Evolutionary conservation across 2,797 vertebrate species (phyloP), one percentile per base, ranked within the genome.

Genomic region (Bovichtus variegatus): DNA sequence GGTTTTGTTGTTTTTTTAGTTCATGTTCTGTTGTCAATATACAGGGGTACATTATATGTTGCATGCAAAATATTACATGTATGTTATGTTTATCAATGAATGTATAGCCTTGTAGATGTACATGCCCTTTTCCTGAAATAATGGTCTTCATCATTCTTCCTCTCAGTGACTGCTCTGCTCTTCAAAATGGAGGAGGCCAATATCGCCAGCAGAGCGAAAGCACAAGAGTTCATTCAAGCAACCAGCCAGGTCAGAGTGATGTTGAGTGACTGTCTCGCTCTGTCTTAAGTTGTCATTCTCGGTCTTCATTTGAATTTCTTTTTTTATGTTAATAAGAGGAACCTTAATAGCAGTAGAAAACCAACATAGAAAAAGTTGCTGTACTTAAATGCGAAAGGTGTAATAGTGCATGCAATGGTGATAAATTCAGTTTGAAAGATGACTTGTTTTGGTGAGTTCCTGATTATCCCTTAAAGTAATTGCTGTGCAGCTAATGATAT

Each of bases 121-220:
- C 2, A 18, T 64, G n/a, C 59, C 4, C 15, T n/a, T 43, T 49
- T 61, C 2, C 19, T 75, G 15, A 66, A 46, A 18, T 84, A 68
- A 67, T 19, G 2, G 0, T 67, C 1, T 73, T 15, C 21, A 2
- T 75, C 13, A 0, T 78, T 80, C 40, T 18, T 41, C 41, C 16
- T 36, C 38, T 78, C 79, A 98, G 97, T 98, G 94, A 98, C 97
- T 0, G 97, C 97, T 76, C 89, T 98, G 77, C 96, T 98, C 54
- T 98, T 98, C 89, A 98, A 98, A 91, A 98, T 98, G 97, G 97
- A 98, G 78, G 97, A 98, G 87, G 97, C 97, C 65, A 98, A 98
- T 66, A 93, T 98, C 15, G 97, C 97, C 41, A 97, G 95, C 89
- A 92, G 97, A 90, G 97, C 97, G 5, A 98, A 98, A 93, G 97